Conservation (phyloP, 2,113 vertebrate species). For the Neolamprologus sp. region DNA sequence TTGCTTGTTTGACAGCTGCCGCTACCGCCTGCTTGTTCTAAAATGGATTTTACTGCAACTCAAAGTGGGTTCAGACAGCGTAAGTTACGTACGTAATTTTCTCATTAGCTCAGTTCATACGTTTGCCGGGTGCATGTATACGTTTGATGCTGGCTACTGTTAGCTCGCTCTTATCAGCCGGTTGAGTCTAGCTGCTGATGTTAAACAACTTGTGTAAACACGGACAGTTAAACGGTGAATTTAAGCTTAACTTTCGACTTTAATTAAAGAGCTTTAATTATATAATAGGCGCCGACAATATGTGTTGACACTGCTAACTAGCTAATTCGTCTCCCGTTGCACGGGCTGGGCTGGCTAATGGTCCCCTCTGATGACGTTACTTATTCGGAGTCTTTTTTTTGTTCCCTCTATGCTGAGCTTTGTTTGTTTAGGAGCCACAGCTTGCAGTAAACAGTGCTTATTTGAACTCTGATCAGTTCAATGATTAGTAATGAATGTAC, state of each 20-base stretch:
- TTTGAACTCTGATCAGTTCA: neutral
- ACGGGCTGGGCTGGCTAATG: neutral
- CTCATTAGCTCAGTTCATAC: neutral
- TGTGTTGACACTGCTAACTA: neutral
- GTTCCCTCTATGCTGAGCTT: neutral
- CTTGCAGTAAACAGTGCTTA: neutral
- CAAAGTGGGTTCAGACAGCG: conserved; percentile 71
- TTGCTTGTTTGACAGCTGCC: neutral
- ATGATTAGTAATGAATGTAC: neutral
- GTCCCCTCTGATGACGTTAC: neutral
- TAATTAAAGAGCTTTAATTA: neutral
- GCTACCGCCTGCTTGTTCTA: neutral
- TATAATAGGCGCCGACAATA: neutral
- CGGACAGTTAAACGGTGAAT: neutral
- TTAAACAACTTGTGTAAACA: neutral
- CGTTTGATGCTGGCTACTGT: neutral
- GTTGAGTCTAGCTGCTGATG: neutral
- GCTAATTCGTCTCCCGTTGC: neutral
- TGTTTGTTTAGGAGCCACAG: neutral
- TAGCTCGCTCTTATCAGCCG: neutral
- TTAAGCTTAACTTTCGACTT: neutral
- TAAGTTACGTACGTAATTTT: conserved; percentile 68
- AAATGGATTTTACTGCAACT: conserved; percentile 62
- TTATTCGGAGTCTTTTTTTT: neutral
- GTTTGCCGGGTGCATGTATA: neutral